Base-by-base conservation (phyloP, 2,797 vertebrate genomes). In the Cygnus olor region DNA sequence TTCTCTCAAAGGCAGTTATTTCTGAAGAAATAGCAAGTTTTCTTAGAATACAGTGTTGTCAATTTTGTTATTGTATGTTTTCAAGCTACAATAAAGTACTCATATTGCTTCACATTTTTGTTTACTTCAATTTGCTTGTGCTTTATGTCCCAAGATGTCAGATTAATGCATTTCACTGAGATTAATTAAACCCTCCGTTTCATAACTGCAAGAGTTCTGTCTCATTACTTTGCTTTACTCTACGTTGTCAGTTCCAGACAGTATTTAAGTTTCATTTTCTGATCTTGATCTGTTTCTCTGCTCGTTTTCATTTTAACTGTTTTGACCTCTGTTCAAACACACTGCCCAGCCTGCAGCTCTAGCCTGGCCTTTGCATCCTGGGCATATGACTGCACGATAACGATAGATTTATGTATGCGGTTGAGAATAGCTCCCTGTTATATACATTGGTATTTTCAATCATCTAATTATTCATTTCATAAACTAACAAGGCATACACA, bases 51-150 rank as follows among this genome's bases (percentile, higher is more conserved):
- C 10, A 54, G 15, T 2, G 1, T 25, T 49, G 49, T 36, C 74
- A 78, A 63, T 84, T 97, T 74, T 83, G 80, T 80, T 71, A 56
- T 49, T 42, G 66, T 57, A 84, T 32, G 47, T 73, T 96, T 94
- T 69, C 58, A 80, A 90, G 90, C 40, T 80, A 74, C 54, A 96
- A 96, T 94, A 92, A 96, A 97, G 65, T 21, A 47, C 51, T 16
- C 54, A 25, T 68, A 56, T 13, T 73, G 72, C 73, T 90, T 83
- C 82, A 87, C 65, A 4, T 38, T 44, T 82, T 10, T 14, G 47
- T 24, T 49, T 49, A 76, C 24, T 74, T 86, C 11, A 76, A 51
- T 82, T 81, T 94, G 34, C 53, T 93, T 53, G 80, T 92, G 71
- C 32, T 93, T 66, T 58, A 51, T 32, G 27, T 21, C 85, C 38